Percentiles rank a stretch among this genome's conserved stretches.
Evolutionary conservation across 2,888 invertebrate species (phyloP).

Genomic region (Brachynemurus nebulosus): DNA sequence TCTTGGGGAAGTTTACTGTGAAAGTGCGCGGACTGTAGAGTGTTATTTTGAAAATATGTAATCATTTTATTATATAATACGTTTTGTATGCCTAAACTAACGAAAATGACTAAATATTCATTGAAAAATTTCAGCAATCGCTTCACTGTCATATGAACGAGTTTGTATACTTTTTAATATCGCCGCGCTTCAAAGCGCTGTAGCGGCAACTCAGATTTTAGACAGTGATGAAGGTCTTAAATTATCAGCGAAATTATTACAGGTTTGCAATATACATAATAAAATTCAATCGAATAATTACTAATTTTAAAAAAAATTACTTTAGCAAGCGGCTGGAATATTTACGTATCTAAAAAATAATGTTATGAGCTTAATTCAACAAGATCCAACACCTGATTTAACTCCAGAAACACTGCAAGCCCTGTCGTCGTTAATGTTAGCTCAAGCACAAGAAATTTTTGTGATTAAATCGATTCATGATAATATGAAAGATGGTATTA

Average conservation of each 20-base stretch:
- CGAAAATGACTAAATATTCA: too few relatives aligned
- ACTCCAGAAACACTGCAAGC: slow-evolving; percentile 83
- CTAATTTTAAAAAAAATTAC: slow-evolving; percentile 10
- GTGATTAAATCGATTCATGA: slow-evolving; percentile 87
- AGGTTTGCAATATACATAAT: slow-evolving; percentile 36
- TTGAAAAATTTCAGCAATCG: too few relatives aligned
- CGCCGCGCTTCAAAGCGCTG: slow-evolving; percentile 80
- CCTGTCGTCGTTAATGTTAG: slow-evolving; percentile 79
- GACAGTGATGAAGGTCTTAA: slow-evolving; percentile 91
- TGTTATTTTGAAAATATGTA: too few relatives aligned
- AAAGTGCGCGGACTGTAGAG: too few relatives aligned
- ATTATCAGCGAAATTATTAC: slow-evolving; percentile 79
- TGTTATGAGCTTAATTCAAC: slow-evolving; percentile 70
- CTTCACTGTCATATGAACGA: slow-evolving; percentile 83
- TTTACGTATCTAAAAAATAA: slow-evolving; percentile 72
- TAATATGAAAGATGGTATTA: slow-evolving; percentile 85
- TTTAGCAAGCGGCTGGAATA: slow-evolving; percentile 78
- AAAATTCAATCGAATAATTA: slow-evolving; percentile 7
- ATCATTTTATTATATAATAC: too few relatives aligned
- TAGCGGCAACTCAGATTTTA: slow-evolving; percentile 71
- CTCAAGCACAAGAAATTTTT: slow-evolving; percentile 97
- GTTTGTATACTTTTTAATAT: slow-evolving; percentile 93
- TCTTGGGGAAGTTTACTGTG: too few relatives aligned
- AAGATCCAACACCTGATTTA: slow-evolving; percentile 93
- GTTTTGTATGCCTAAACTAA: too few relatives aligned